Evolutionary conservation across 2,888 invertebrate genomes (phyloP).

Genomic region (Metacarcinus magister): DNA sequence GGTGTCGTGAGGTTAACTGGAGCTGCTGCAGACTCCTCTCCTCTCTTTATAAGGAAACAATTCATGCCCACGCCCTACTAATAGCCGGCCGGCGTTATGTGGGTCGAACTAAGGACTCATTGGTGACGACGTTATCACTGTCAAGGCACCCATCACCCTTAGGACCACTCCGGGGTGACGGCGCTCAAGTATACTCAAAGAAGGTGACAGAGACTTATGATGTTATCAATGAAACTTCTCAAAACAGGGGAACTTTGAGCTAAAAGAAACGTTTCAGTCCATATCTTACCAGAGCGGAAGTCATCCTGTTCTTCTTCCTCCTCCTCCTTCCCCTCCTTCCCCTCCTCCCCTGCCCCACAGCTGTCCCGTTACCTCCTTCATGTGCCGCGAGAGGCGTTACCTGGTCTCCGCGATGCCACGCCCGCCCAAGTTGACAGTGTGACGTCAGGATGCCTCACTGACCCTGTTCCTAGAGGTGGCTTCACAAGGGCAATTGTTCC

Average conservation of each 20-base stretch:
- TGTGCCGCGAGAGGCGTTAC: neutral
- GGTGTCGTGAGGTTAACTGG: constrained; percentile 29
- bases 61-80: neutral
- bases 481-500: neutral
- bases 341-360: neutral
- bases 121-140: neutral
- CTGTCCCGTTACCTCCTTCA: neutral
- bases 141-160: neutral
- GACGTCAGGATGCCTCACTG: neutral
- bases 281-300: neutral
- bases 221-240: neutral
- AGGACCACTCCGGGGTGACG: neutral
- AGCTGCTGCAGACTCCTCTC: neutral
- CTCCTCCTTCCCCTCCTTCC: neutral
- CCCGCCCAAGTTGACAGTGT: neutral
- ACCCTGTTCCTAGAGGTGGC: neutral
- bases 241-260: neutral
- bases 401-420: neutral
- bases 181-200: neutral
- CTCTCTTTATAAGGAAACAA: neutral
- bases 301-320: neutral
- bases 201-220: neutral
- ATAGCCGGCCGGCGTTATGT: neutral
- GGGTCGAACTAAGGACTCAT: neutral
- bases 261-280: neutral